Conservation (phyloP, 2,888 invertebrate species). For the Philhelius pedissequus region DNA sequence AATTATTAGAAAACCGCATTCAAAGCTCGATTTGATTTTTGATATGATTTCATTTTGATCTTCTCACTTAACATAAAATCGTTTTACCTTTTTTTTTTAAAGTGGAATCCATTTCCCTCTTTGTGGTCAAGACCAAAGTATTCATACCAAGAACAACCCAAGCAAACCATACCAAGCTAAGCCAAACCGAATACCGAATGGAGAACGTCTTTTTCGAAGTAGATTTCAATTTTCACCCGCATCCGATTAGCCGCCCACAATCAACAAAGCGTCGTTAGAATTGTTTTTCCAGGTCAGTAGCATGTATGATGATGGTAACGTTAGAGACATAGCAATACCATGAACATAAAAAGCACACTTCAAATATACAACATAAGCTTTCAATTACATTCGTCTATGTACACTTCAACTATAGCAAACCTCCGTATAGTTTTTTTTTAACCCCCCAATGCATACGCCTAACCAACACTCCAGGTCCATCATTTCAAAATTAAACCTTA, state of each 20-base stretch:
- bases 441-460: background rate
- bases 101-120: conserved; percentile 28
- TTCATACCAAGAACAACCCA: background rate
- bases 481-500: conserved; percentile 36
- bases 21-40: conserved; percentile 6
- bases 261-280: conserved; percentile 28
- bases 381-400: conserved; percentile 48
- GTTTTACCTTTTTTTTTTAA: background rate
- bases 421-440: conserved; percentile 14
- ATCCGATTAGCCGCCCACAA: conserved; percentile 56
- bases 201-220: background rate
- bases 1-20: background rate
- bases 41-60: background rate
- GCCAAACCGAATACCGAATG: background rate
- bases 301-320: background rate
- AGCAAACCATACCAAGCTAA: background rate
- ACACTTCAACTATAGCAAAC: conserved; percentile 49
- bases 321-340: background rate
- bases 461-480: background rate
- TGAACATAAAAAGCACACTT: background rate
- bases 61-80: conserved; percentile 22
- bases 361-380: conserved; percentile 51
- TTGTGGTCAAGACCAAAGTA: conserved; percentile 10
- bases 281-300: conserved; percentile 39
- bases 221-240: conserved; percentile 55